phyloP scores from a whole-genome alignment of 2,113 vertebrate species.

The Colistium nudipinnis region DNA sequence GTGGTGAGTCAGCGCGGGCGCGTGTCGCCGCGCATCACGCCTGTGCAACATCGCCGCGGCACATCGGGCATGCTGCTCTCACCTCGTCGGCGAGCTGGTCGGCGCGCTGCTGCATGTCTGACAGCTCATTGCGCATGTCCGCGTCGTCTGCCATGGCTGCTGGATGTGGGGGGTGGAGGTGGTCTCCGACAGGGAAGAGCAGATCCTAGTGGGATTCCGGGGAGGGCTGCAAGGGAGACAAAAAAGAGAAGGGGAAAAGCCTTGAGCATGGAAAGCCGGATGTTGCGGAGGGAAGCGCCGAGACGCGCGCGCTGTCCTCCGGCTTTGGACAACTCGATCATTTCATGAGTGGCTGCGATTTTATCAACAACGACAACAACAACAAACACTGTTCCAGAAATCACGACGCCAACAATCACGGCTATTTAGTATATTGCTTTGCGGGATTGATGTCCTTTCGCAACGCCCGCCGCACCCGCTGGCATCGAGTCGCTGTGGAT shows the following conservation, averaged over 20 bases:
- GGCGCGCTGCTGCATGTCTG: constrained; percentile 97
- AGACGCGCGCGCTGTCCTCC: background rate
- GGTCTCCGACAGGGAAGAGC: constrained; percentile 79
- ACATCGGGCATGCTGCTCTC: constrained; percentile 45
- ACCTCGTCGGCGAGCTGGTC: constrained; percentile 99
- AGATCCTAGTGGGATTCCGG: constrained; percentile 78
- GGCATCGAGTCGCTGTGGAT: background rate
- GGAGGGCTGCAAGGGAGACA: constrained; percentile 67
- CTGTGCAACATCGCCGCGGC: background rate
- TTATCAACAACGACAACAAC: too few species aligned
- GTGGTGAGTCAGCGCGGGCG: background rate
- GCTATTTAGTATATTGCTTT: too few species aligned
- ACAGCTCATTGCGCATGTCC: constrained; percentile 99
- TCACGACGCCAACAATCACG: background rate
- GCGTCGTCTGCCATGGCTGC: constrained; percentile 95
- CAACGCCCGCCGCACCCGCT: background rate
- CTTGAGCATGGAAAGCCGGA: background rate
- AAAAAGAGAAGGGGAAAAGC: background rate
- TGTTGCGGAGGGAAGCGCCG: too few species aligned
- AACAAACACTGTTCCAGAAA: background rate
- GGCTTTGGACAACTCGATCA: background rate
- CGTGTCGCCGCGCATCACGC: too few species aligned
- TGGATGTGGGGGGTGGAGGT: constrained; percentile 74
- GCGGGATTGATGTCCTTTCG: background rate
- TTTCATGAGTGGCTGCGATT: background rate